phyloP scores from a whole-genome alignment of 2,888 invertebrate genomes.

The Aphodius granarius region DNA sequence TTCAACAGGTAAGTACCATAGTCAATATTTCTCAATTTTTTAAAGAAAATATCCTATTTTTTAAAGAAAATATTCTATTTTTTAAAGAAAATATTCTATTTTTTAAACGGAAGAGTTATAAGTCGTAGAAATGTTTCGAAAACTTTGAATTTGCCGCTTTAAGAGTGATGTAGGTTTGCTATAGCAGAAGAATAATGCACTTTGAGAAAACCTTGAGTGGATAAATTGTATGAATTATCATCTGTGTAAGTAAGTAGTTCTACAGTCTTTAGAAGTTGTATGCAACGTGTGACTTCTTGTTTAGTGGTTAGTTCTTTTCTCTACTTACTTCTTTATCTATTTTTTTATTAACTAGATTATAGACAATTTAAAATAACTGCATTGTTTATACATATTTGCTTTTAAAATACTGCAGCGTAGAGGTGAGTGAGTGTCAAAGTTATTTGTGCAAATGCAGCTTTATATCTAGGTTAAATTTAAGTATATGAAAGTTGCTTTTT shows the following conservation, averaged over 20 bases:
- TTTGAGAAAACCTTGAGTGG: background rate
- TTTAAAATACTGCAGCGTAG: too few species aligned
- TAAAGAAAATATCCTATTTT: background rate
- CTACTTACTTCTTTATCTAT: too few species aligned
- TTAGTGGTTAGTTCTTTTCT: too few species aligned
- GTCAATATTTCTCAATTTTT: background rate
- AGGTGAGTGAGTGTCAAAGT: too few species aligned
- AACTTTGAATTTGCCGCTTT: background rate
- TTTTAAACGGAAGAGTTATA: background rate
- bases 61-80: background rate
- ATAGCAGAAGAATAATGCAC: background rate
- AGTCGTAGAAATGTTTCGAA: too few species aligned
- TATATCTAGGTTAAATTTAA: too few species aligned
- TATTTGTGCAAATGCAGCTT: too few species aligned
- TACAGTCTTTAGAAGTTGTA: background rate
- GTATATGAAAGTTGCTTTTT: too few species aligned
- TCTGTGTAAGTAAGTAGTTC: background rate
- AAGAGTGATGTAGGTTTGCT: background rate
- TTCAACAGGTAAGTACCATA: conserved; percentile 24
- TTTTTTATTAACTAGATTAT: too few species aligned
- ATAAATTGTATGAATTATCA: background rate
- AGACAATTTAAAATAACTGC: too few species aligned
- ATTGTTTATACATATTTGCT: too few species aligned
- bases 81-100: background rate
- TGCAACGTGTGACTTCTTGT: background rate